Percentiles rank a stretch among this genome's conserved stretches.
phyloP scores from a whole-genome alignment of 2,113 vertebrate genomes.

The Lagopus leucura region DNA sequence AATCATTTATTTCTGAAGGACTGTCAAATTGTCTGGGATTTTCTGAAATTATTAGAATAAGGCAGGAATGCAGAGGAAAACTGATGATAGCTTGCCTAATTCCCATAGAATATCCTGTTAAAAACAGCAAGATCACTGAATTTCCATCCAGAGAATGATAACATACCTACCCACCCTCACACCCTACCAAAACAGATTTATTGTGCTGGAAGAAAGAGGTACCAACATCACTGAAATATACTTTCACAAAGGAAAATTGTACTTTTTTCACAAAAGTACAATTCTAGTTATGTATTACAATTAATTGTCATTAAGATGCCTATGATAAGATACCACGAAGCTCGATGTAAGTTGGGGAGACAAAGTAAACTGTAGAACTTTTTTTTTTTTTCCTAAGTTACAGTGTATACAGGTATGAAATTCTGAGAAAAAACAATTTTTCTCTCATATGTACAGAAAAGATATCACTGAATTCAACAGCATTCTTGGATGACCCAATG shows the following conservation, averaged over 20 bases:
- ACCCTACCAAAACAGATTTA: neutral
- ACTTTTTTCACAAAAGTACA: neutral
- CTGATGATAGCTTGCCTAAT: neutral
- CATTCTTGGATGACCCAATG: neutral
- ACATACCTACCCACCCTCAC: neutral
- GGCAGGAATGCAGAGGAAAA: neutral
- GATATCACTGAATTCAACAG: neutral
- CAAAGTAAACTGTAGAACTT: neutral
- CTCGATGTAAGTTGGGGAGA: neutral
- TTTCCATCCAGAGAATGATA: slow-evolving; percentile 2
- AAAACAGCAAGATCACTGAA: neutral
- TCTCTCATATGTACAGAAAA: neutral
- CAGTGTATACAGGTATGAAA: neutral
- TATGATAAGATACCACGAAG: neutral
- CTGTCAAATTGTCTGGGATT: neutral
- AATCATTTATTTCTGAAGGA: neutral
- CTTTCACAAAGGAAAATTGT: neutral
- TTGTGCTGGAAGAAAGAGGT: neutral
- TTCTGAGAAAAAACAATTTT: neutral
- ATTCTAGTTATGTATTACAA: neutral
- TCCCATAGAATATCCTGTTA: neutral
- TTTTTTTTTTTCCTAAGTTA: neutral
- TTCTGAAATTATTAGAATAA: neutral
- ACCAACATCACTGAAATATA: neutral
- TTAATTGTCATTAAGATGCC: neutral